Evolutionary conservation across 2,797 vertebrate genomes (phyloP), one percentile per base, ranked within the genome.

Genomic region (Sphenopsis melanotis): DNA sequence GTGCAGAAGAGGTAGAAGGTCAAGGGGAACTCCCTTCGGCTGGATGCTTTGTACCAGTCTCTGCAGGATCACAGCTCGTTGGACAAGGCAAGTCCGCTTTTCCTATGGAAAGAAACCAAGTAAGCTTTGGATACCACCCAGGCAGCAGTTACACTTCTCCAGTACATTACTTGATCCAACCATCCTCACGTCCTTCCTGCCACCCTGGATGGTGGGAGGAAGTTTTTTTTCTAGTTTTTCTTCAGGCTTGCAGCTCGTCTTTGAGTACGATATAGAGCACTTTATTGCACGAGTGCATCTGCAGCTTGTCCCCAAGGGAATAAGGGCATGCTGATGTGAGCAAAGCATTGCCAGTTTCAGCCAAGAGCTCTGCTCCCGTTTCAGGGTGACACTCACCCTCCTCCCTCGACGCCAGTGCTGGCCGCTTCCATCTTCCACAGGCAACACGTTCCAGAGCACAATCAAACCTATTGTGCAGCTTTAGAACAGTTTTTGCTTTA

Each of bases 381-480:
- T 66, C 8, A 2, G 79, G 39, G 50, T 16, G 81, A 37, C 57
- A 32, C 47, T 65, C 4, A 1, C 26, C 36, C 49, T 52, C 60
- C 65, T 81, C 34, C 41, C 47, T 6, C 2, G 21, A 59, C 0
- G 2, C 49, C 78, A 69, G 53, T 0, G 0, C 60, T 87, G 0
- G 0, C 56, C 55, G 39, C 27, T 6, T 69, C 12, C 0, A 49
- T 89, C 42, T 52, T 83, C 53, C 72, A 65, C 2, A 20, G 66
- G 76, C 11, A 2, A 83, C 63, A 27, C 52, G 71, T 91, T 76
- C 74, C 92, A 88, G 55, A 76, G 70, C 76, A 95, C 94, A 97
- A 91, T 94, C 69, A 90, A 91, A 87, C 61, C 89, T 32, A 93
- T 94, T 96, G 91, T 93, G 75, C 66, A 53, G 86, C 75, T 85